Conservation (phyloP, 2,797 vertebrate genomes). For the Coracias cyanogaster region DNA sequence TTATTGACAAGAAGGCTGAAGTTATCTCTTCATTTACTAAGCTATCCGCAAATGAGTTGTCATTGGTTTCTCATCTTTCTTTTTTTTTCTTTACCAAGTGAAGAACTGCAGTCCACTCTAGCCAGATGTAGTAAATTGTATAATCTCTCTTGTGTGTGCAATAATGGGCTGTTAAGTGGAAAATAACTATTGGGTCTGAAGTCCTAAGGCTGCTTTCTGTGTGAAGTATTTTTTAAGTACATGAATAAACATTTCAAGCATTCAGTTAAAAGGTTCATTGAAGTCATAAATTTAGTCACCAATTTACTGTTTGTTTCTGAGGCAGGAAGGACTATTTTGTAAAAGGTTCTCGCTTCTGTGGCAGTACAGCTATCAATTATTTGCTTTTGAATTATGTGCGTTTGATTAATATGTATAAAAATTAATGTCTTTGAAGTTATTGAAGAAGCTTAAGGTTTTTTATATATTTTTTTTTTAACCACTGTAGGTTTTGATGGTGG, state of each 20-base stretch:
- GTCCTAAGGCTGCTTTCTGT: background rate
- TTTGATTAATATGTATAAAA: background rate
- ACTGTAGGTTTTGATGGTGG: constrained; percentile 81
- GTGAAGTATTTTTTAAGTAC: constrained; percentile 1
- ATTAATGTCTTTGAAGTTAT: background rate
- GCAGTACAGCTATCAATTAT: background rate
- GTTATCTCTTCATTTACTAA: background rate
- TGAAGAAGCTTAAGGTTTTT: background rate
- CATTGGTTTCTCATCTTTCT: background rate
- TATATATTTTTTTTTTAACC: background rate
- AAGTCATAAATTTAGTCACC: background rate
- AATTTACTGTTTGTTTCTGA: background rate
- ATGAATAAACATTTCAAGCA: background rate
- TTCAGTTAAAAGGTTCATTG: background rate
- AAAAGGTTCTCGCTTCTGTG: background rate
- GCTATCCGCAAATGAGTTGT: background rate
- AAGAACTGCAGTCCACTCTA: background rate
- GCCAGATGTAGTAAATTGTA: background rate
- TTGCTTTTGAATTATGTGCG: background rate
- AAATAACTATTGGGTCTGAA: background rate
- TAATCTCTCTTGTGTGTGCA: background rate
- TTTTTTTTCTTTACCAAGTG: background rate
- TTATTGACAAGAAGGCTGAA: background rate
- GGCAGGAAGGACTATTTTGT: background rate
- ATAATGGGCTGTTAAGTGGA: background rate